Percentiles rank a stretch among this genome's conserved stretches.
phyloP scores from a whole-genome alignment of 1,140 invertebrate species.

The Drosophila lacertosa region DNA sequence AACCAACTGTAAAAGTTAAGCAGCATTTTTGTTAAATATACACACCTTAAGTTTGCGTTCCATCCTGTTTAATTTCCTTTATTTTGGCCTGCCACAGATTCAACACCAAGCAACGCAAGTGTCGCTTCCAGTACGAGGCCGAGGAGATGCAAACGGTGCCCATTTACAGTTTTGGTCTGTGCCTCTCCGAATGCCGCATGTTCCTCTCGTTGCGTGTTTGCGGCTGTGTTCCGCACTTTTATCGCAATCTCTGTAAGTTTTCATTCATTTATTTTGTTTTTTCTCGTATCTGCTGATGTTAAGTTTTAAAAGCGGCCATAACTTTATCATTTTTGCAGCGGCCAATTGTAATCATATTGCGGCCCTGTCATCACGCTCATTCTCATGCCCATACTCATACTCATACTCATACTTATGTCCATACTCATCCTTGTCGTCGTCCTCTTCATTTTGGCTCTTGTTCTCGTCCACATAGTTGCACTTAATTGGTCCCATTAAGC shows the following conservation, averaged over 20 bases:
- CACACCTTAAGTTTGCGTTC: no score
- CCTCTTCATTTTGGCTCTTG: background rate
- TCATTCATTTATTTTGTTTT: no score
- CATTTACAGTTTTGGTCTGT: constrained; percentile 88
- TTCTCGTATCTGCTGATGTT: no score
- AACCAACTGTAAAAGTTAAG: no score
- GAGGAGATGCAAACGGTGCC: constrained; percentile 86
- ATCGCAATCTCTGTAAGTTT: constrained; percentile 75
- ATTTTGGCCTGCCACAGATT: constrained; percentile 79
- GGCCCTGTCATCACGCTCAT: background rate
- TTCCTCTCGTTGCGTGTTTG: constrained; percentile 86
- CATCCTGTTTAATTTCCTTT: no score
- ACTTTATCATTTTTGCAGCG: constrained; percentile 17
- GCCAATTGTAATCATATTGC: constrained; percentile 48
- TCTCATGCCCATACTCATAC: no score
- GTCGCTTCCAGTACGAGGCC: constrained; percentile 87
- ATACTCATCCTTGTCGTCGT: background rate
- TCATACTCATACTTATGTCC: background rate
- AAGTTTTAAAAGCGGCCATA: background rate
- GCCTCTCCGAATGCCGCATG: constrained; percentile 88
- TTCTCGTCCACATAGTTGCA: constrained; percentile 65
- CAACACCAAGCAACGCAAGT: constrained; percentile 86
- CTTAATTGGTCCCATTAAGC: constrained; percentile 74
- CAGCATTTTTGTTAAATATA: no score
- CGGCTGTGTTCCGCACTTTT: constrained; percentile 88